phyloP scores from a whole-genome alignment of 2,888 invertebrate species.

The Drosophila picticornis region DNA sequence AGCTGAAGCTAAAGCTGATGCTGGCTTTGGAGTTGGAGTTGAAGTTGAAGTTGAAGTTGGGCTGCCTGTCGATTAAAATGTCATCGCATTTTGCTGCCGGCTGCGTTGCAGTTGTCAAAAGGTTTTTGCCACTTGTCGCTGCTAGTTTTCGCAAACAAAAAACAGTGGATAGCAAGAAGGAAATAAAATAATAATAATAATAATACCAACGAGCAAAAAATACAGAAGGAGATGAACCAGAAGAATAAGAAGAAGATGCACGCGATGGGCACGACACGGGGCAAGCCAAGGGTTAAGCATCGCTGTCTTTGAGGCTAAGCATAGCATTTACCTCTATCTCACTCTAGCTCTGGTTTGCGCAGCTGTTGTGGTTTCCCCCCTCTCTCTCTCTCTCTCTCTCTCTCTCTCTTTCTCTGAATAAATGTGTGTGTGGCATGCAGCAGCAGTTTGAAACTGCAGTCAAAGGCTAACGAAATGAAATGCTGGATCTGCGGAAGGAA shows the following conservation, averaged over 20 bases:
- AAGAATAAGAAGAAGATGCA: slow-evolving; percentile 22
- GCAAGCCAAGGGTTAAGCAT: slow-evolving; percentile 53
- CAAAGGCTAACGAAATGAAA: slow-evolving; percentile 55
- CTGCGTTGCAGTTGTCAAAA: slow-evolving; percentile 61
- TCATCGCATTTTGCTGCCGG: slow-evolving; percentile 78
- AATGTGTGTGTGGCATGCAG: slow-evolving; percentile 27
- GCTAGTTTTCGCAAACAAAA: slow-evolving; percentile 28
- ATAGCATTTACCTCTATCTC: not conserved
- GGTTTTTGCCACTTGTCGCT: slow-evolving; percentile 59
- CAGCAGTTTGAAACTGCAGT: slow-evolving; percentile 32
- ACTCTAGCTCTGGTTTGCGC: slow-evolving; percentile 20
- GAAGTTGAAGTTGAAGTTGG: slow-evolving; percentile 12
- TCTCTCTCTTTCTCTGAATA: not conserved
- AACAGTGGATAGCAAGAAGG: not conserved
- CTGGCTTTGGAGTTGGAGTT: not conserved
- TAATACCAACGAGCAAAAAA: slow-evolving; percentile 3
- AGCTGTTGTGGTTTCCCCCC: slow-evolving; percentile 22
- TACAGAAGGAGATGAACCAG: not conserved
- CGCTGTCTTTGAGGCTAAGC: slow-evolving; percentile 36
- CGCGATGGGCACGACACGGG: slow-evolving; percentile 34
- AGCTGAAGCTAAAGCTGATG: slow-evolving; percentile 13
- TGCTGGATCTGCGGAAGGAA: slow-evolving; percentile 29
- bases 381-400: not conserved
- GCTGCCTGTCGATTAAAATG: slow-evolving; percentile 77
- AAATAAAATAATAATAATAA: slow-evolving; percentile 23